Base-by-base conservation (phyloP, 1,140 invertebrate genomes). In the Oncopeltus fasciatus region DNA sequence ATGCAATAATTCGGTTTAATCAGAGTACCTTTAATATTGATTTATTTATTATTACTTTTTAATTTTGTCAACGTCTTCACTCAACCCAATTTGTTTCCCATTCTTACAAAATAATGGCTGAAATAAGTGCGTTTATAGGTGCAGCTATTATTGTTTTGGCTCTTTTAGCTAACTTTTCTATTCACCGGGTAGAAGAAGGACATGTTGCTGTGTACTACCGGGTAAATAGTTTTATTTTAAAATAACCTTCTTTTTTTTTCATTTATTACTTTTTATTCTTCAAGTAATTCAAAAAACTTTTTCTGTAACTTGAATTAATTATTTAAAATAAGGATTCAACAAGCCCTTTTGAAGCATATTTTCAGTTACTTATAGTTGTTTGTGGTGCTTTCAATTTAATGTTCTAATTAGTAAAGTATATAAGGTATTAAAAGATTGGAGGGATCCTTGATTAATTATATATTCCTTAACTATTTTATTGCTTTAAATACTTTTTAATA, bases 171-270 rank as follows among this genome's bases (percentile, higher is more conserved):
- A 68, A 84, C 72, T 83, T 83, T 70, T 84, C 84, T 1, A 74
- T 92, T 20, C 90, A 93, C 70, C 84, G 84, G 74, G 83, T 93
- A 31, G 87, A 91, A 67, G 89, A 92, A 76, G 89, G 90, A 60
- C 84, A 93, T 81, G 85, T 92, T 62, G 90, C 88, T 38, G 88
- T 94, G 64, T 94, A 93, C 73, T 94, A 88, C 71, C 78, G 89
- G 67, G 90, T 91, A 77, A 28, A 26, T 57, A 47, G 59, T 57
- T 47, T 61, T 59, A 63, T n/a, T 9, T 44, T 3, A 60, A 43
- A 2, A 27, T 24, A n/a, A n/a, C n/a, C n/a, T n/a, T n/a, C n/a
- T 11, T 43, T 43, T 11, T 43, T 11, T 43, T n/a, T 43, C n/a
- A 43, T 43, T n/a, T 43, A 11, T 43, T n/a, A 43, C 38, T 43